These are phyloP conservation scores for Hermodice carunculata DNA, from an alignment of 2,888 invertebrate species.

Conservation along the genomic window DNA sequence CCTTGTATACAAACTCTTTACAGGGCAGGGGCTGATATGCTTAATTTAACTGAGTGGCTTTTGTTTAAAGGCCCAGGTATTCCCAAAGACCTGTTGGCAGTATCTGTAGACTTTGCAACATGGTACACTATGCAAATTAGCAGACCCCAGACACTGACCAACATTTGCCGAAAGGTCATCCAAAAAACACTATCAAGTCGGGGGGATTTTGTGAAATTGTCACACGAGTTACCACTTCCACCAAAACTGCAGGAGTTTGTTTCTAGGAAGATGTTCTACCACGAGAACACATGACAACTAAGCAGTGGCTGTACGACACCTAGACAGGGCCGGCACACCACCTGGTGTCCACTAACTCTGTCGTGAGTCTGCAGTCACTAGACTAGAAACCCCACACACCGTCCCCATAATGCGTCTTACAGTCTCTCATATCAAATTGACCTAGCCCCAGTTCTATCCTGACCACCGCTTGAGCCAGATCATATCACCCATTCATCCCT, in stretches of 20 bases:
- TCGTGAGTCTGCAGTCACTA: too few relatives aligned
- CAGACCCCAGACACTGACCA: slow-evolving; percentile 64
- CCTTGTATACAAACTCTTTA: slow-evolving; percentile 63
- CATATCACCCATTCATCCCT: too few relatives aligned
- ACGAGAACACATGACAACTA: too few relatives aligned
- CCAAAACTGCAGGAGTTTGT: slow-evolving; percentile 60
- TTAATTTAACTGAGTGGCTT: slow-evolving; percentile 69
- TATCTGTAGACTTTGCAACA: slow-evolving; percentile 44
- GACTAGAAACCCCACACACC: too few relatives aligned
- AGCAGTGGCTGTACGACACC: too few relatives aligned
- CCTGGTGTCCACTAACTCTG: too few relatives aligned
- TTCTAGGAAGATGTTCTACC: slow-evolving; percentile 63
- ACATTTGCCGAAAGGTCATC: slow-evolving; percentile 67
- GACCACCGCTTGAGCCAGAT: too few relatives aligned
- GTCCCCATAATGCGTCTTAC: too few relatives aligned
- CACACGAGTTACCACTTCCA: slow-evolving; percentile 62
- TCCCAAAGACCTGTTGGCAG: slow-evolving; percentile 49
- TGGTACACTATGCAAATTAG: slow-evolving; percentile 63
- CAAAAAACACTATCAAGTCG: slow-evolving; percentile 56
- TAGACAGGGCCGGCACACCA: too few relatives aligned
- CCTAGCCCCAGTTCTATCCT: too few relatives aligned
- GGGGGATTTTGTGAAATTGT: slow-evolving; percentile 54
- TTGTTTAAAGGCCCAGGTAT: slow-evolving; percentile 67
- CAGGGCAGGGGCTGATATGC: slow-evolving; percentile 68
- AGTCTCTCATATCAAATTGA: too few relatives aligned